Percentiles rank a stretch among this genome's conserved stretches.
Conservation (phyloP, 2,888 invertebrate genomes). For the Suillia variegata region DNA sequence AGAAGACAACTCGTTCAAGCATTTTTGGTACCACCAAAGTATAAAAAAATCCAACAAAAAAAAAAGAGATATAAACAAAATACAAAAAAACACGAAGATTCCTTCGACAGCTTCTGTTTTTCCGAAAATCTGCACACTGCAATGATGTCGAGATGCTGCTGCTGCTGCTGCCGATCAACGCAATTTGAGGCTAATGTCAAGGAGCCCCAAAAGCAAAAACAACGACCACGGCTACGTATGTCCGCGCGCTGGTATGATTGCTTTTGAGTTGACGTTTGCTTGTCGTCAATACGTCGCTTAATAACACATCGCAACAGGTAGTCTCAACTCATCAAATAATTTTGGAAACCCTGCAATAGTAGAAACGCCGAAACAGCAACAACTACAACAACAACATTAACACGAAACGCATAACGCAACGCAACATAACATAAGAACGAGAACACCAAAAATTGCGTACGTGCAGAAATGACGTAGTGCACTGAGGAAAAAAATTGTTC, state of each 20-base stretch:
- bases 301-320: slow-evolving; percentile 60
- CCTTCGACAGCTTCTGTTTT: slow-evolving; percentile 29
- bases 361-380: not conserved
- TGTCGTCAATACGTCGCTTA: slow-evolving; percentile 60
- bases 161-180: slow-evolving; percentile 1
- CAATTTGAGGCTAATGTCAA: slow-evolving; percentile 10
- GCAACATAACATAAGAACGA: not conserved
- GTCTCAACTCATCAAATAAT: slow-evolving; percentile 44
- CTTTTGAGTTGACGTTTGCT: slow-evolving; percentile 56
- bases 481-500: not conserved
- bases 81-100: too few relatives aligned
- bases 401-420: not conserved
- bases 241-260: slow-evolving; percentile 49
- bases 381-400: not conserved
- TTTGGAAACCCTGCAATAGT: too few relatives aligned
- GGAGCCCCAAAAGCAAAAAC: too few relatives aligned
- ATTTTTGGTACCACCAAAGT: not conserved
- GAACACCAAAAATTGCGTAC: slow-evolving; percentile 1
- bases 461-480: slow-evolving; percentile 10
- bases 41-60: slow-evolving; percentile 2
- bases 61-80: slow-evolving; percentile 10
- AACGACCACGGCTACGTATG: too few relatives aligned
- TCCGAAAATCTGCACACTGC: not conserved
- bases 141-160: too few relatives aligned
- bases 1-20: not conserved